These are phyloP conservation scores for Gallinago nigripennis DNA, from an alignment of 2,797 vertebrate species.

Conservation along the genomic window DNA sequence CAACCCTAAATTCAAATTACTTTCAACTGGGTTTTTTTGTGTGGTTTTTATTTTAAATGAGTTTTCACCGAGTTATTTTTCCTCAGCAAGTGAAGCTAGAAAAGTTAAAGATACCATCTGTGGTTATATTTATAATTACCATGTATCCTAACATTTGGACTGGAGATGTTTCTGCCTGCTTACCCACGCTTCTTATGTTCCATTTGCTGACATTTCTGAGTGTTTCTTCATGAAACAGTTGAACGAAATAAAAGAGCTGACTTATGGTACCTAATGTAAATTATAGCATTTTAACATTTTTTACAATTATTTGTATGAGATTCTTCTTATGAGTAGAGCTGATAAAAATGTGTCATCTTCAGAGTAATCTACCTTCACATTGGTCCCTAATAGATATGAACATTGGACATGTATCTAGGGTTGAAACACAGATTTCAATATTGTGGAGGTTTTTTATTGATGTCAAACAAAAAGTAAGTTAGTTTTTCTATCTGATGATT, in stretches of 20 bases:
- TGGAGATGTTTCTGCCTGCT: slow-evolving; percentile 43
- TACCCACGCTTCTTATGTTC: slow-evolving; percentile 63
- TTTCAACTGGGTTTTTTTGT: background rate
- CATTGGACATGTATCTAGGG: background rate
- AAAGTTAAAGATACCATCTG: slow-evolving; percentile 61
- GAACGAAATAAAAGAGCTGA: background rate
- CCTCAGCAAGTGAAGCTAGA: slow-evolving; percentile 9
- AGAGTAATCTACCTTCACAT: background rate
- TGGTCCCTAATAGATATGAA: background rate
- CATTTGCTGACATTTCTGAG: slow-evolving; percentile 61
- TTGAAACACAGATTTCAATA: background rate
- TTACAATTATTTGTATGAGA: background rate
- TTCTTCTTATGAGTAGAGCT: background rate
- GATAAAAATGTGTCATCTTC: background rate
- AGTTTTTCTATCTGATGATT: background rate
- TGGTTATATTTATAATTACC: slow-evolving; percentile 57
- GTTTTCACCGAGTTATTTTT: slow-evolving; percentile 37
- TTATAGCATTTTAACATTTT: background rate
- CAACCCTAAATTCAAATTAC: background rate
- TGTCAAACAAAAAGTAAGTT: background rate
- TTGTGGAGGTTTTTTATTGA: rapidly evolving
- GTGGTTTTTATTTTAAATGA: background rate
- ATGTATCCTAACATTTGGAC: slow-evolving; percentile 50
- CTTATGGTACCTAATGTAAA: background rate
- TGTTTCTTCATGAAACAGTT: slow-evolving; percentile 4